Base-by-base conservation (phyloP, 1,140 invertebrate species). In the Lepidurus couesii region DNA sequence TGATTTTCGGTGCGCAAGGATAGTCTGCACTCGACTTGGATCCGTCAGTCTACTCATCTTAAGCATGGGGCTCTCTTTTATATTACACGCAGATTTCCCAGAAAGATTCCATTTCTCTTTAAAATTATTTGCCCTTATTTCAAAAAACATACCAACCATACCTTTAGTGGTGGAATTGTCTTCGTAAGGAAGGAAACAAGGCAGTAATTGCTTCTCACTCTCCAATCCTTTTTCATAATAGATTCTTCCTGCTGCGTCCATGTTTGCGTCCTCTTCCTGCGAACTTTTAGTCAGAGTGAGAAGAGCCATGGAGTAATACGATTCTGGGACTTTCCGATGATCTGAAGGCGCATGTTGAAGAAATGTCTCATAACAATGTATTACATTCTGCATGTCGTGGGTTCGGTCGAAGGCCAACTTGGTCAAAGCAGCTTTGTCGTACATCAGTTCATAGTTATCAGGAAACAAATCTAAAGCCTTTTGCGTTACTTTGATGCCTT, bases 281-380 rank as follows among this genome's bases (percentile, higher is more conserved):
- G 16, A 13, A 13, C 7, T 2, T 2, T 53, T 53, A 10, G 7
- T 13, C 7, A 65, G 6, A 65, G 21, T 16, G 9, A 65, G 1
- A 0, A 1, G 1, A 7, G 53, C 53, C 6, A 65, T 65, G 13
- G 9, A 65, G 3, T 13, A 65, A n/a, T 11, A 65, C 6, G 53
- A 13, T 65, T 65, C 53, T 7, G 53, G 53, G n/a, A 65, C 53
- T 65, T 65, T 65, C 44, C 80, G 21, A 77, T 73, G 13, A 21
- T 47, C 11, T 44, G 0, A 7, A 43, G 44, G 13, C 0, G 26
- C n/a, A 16, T 21, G 1, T 11, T 65, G 47, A 13, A 65, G 8
- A 13, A 65, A 65, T 65, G 13, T 21, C 9, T 11, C 6, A 13
- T 10, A 65, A 7, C 21, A n/a, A n/a, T 16, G 13, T n/a, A 65